Base-by-base conservation (phyloP, 2,888 invertebrate genomes). In the Sesamia inferens region DNA sequence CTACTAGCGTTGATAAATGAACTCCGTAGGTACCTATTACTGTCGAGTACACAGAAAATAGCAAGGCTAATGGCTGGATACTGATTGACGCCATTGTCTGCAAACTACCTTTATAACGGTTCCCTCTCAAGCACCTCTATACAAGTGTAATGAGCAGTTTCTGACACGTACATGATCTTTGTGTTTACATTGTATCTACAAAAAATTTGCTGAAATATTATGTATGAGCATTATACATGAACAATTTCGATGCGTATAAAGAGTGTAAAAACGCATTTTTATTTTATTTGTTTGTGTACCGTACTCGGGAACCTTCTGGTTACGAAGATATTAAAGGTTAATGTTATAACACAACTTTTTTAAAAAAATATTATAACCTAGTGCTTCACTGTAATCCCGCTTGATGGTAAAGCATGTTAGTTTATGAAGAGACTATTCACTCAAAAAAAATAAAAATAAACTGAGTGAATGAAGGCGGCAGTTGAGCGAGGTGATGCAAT, bases 31-130 rank as follows among this genome's bases (percentile, higher is more conserved):
- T 51, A n/a, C 24, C n/a, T 22, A 47, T 8, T 59, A 61, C 24
- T 13, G 7, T 4, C 39, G 31, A 51, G 47, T 58, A 48, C 22
- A 31, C 54, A 57, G 39, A 63, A 65, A 55, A 22, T 76, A 64
- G 47, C 24, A n/a, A 51, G 14, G 54, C 42, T 76, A 59, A 69
- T 54, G 58, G 48, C 59, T 14, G 6, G 42, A 31, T 48, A 69
- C 31, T 76, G 67, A 79, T 70, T 68, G 59, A 47, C 55, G 39
- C 55, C 39, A 81, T 79, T 79, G 63, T 71, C 64, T 71, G 68
- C 61, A 58, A 31, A 68, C 6, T 13, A 71, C 39, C 47, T 48
- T 22, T 24, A 51, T 71, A 68, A 76, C n/a, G 55, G 55, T 24
- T 54, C 11, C 31, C 42, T 54, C 47, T 66, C 22, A 13, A 70